phyloP scores from a whole-genome alignment of 2,888 invertebrate species.

The Pediacus dermestoides region DNA sequence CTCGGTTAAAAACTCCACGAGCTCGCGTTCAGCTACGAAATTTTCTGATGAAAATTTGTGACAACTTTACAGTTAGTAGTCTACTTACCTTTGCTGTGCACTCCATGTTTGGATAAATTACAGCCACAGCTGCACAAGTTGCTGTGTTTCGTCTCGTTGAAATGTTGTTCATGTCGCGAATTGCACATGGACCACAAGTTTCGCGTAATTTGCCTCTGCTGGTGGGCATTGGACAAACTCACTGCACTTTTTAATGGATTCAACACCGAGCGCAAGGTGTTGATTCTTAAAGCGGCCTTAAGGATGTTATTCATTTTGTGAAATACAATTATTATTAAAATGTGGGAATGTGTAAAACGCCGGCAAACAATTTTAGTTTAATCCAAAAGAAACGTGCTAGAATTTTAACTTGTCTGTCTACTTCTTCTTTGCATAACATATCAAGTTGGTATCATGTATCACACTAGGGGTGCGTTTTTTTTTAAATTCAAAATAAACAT shows the following conservation, averaged over 20 bases:
- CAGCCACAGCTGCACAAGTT: conserved; percentile 68
- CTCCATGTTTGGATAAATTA: conserved; percentile 52
- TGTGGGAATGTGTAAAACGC: conserved; percentile 1
- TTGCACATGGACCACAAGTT: conserved; percentile 72
- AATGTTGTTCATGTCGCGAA: conserved; percentile 38
- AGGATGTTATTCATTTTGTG: conserved; percentile 68
- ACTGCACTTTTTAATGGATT: conserved; percentile 41
- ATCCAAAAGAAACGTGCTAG: too few species aligned
- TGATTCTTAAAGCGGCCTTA: conserved; percentile 57
- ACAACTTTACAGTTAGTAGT: not conserved
- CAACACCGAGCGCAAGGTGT: conserved; percentile 34
- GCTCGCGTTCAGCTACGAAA: conserved; percentile 71
- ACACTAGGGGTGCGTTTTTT: too few species aligned
- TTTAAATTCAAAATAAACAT: too few species aligned
- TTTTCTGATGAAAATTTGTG: not conserved
- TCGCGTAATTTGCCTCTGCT: conserved; percentile 62
- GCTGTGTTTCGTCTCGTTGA: conserved; percentile 55
- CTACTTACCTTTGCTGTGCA: conserved; percentile 68
- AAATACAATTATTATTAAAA: not conserved
- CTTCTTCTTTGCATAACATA: too few species aligned
- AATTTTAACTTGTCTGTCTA: too few species aligned
- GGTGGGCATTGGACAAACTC: conserved; percentile 34
- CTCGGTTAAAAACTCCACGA: conserved; percentile 87
- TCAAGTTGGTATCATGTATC: too few species aligned
- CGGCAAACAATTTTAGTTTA: too few species aligned